These are phyloP conservation scores for Tridacna gigas DNA, from an alignment of 2,888 invertebrate species.

Conservation along the genomic window DNA sequence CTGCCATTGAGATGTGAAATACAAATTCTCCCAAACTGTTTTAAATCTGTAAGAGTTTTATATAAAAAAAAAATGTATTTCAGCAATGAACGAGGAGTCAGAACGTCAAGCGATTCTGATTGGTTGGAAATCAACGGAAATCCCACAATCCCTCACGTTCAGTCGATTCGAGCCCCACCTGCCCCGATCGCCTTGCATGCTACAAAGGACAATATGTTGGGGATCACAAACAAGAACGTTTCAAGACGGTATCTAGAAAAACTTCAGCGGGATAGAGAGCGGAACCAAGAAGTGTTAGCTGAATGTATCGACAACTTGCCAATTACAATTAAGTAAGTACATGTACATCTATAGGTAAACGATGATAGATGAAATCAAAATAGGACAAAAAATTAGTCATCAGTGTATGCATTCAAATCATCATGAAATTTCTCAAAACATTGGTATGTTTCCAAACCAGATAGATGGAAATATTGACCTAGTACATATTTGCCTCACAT, in stretches of 20 bases:
- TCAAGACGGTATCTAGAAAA: constrained; percentile 65
- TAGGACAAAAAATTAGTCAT: too few relatives aligned
- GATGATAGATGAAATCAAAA: too few relatives aligned
- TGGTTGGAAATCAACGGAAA: constrained; percentile 65
- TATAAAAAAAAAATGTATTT: too few relatives aligned
- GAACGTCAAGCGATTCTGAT: constrained; percentile 58
- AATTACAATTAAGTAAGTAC: constrained; percentile 67
- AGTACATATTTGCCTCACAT: too few relatives aligned
- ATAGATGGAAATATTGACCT: too few relatives aligned
- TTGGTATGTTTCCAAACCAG: too few relatives aligned
- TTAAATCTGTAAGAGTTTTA: too few relatives aligned
- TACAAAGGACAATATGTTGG: constrained; percentile 59
- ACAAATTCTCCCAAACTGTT: too few relatives aligned
- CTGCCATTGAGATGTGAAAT: too few relatives aligned
- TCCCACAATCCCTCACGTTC: constrained; percentile 67
- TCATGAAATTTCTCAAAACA: too few relatives aligned
- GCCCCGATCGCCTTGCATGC: constrained; percentile 61
- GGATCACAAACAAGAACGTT: constrained; percentile 61
- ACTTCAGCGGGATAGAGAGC: constrained; percentile 65
- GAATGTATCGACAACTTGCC: constrained; percentile 68
- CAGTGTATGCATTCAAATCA: too few relatives aligned
- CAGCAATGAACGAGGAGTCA: constrained; percentile 64
- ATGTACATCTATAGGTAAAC: too few relatives aligned
- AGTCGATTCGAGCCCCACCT: constrained; percentile 67
- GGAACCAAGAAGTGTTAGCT: constrained; percentile 64